These are phyloP conservation scores for Megalonaias nervosa DNA, from an alignment of 1,140 invertebrate species.

Conservation along the genomic window DNA sequence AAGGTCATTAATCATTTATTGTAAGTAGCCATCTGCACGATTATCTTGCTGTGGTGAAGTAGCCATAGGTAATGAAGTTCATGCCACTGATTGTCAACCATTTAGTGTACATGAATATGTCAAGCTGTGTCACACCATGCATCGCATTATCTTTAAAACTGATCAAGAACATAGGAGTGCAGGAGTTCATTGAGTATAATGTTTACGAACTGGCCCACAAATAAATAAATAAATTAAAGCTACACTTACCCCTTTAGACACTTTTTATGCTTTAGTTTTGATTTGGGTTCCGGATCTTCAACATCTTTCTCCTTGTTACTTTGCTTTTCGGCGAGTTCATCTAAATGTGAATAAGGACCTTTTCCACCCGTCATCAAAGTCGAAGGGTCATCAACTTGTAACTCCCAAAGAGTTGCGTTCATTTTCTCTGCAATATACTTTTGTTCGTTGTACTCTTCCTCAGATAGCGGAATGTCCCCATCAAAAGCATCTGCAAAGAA, in stretches of 20 bases:
- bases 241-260: constrained; percentile 40
- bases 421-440: constrained; percentile 31
- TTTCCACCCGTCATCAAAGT: constrained; percentile 19
- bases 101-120: not conserved
- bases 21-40: too few species aligned
- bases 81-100: not conserved
- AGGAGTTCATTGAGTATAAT: not conserved
- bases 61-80: not conserved
- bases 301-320: constrained; percentile 13
- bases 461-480: constrained; percentile 86
- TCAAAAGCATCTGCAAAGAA: constrained; percentile 80
- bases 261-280: constrained; percentile 28
- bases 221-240: not conserved
- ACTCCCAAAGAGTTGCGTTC: constrained; percentile 38
- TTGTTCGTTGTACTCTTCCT: constrained; percentile 62
- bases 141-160: not conserved
- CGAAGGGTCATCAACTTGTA: constrained; percentile 51
- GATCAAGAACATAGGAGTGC: not conserved
- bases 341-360: constrained; percentile 18
- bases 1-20: too few species aligned
- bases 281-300: constrained; percentile 24
- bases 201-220: not conserved
- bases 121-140: not conserved
- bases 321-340: constrained; percentile 23
- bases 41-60: not conserved